Evolutionary conservation across 2,113 vertebrate genomes (phyloP).

Genomic region (Colistium nudipinnis): DNA sequence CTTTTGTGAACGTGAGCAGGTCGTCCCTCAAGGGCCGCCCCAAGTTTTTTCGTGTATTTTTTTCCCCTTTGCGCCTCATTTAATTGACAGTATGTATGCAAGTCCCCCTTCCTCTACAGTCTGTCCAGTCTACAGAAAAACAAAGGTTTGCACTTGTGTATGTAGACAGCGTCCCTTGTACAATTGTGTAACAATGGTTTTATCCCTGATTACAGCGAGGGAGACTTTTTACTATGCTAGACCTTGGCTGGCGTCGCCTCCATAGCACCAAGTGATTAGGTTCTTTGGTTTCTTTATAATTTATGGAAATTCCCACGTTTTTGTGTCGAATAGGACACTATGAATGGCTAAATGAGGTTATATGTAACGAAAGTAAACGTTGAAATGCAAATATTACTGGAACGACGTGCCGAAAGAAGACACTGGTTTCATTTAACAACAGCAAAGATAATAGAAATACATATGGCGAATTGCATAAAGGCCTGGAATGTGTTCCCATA

Average conservation of each 20-base stretch:
- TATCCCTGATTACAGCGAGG: no score
- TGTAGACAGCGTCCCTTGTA: no score
- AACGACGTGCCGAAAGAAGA: neutral
- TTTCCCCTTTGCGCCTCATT: neutral
- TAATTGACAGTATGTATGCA: no score
- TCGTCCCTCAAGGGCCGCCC: neutral
- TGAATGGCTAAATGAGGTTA: no score
- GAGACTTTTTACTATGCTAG: no score
- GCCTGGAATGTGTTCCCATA: neutral
- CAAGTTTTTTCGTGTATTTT: neutral
- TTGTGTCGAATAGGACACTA: neutral
- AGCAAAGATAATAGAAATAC: neutral
- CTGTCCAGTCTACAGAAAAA: no score
- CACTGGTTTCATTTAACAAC: conserved; percentile 2
- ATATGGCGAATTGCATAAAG: neutral
- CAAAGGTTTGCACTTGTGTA: no score
- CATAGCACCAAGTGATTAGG: no score
- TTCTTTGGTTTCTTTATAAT: conserved; percentile 40
- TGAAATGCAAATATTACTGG: conserved; percentile 1
- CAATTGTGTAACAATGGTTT: no score
- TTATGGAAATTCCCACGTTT: conserved; percentile 10
- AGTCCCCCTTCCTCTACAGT: no score
- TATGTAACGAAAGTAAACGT: conserved; percentile 3
- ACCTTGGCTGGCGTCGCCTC: no score
- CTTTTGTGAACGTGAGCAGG: conserved; percentile 1